Evolutionary conservation across 2,797 vertebrate species (phyloP), one percentile per base, ranked within the genome.

Genomic region (Pelobates cultripes): DNA sequence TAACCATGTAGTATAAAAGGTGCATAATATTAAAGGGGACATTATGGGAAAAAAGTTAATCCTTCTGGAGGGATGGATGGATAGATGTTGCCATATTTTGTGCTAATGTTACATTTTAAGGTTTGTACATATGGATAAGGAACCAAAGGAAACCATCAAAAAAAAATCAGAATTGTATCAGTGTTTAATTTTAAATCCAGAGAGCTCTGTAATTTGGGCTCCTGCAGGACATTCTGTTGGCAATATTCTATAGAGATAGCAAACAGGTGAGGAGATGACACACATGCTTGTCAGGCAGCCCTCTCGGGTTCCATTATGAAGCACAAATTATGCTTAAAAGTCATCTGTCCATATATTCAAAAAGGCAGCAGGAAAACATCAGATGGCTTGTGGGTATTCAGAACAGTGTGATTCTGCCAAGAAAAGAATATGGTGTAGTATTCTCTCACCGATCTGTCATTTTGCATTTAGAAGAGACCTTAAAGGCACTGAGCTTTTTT

Each of bases 331-430:
- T 55, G 55, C 76, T 55, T 73, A 70, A 71, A 68, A 70, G 75
- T 83, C 76, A 79, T 83, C 81, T 83, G 81, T 79, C 77, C 71
- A 4, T 70, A n/a, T 7, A 75, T 64, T 63, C 13, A 47, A 3
- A 53, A 70, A 70, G 81, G 47, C 76, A 83, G 77, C 70, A 79
- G 43, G 77, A 79, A 79, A 79, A 79, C 57, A 79, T 79, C 77
- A 79, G 81, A 83, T 83, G 76, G 76, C 81, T 78, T 79, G 81
- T 79, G 81, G 81, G 81, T 70, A 83, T 55, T 75, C 66, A 83
- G 76, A 83, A 83, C 76, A 79, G 44, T 41, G 28, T 63, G 76
- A 74, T 45, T 74, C 77, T 78, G 76, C 81, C 76, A 83, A 70
- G 7, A 55, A 1, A 7, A 64, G 64, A 74, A 68, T 74, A 70